phyloP scores from a whole-genome alignment of 2,113 vertebrate genomes.

The Cephalopterus ornatus region DNA sequence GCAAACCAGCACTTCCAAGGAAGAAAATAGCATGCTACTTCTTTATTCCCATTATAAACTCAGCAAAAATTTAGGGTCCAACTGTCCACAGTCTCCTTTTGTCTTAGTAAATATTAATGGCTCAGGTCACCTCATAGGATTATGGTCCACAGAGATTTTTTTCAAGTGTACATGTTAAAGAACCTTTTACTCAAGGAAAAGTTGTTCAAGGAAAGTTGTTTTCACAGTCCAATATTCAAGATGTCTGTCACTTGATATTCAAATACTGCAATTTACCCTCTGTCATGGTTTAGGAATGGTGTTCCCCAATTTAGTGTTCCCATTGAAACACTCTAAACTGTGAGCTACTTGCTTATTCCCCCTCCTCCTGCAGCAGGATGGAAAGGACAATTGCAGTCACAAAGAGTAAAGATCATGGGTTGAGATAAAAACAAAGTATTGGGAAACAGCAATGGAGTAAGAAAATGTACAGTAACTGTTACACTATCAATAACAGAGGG shows the following conservation, averaged over 20 bases:
- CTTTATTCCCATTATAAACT: background rate
- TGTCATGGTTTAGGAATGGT: background rate
- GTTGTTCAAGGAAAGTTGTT: background rate
- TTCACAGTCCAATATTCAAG: background rate
- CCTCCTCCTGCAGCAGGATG: accelerated
- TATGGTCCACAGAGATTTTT: background rate
- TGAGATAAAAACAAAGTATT: background rate
- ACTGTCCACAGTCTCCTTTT: background rate
- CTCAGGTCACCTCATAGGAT: background rate
- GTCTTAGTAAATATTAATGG: background rate
- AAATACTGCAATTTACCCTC: background rate
- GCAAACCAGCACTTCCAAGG: background rate
- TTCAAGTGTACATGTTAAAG: background rate
- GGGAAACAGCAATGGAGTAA: background rate
- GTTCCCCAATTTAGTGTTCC: background rate
- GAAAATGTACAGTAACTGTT: background rate
- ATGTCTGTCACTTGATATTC: background rate
- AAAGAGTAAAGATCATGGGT: background rate
- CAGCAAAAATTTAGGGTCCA: background rate
- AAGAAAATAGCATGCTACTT: background rate
- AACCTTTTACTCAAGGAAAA: too few species aligned
- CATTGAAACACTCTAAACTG: background rate
- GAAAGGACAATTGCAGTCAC: background rate
- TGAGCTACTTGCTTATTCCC: background rate
- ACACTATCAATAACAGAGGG: background rate